phyloP scores from a whole-genome alignment of 2,113 vertebrate genomes.

The Cacatua alba region DNA sequence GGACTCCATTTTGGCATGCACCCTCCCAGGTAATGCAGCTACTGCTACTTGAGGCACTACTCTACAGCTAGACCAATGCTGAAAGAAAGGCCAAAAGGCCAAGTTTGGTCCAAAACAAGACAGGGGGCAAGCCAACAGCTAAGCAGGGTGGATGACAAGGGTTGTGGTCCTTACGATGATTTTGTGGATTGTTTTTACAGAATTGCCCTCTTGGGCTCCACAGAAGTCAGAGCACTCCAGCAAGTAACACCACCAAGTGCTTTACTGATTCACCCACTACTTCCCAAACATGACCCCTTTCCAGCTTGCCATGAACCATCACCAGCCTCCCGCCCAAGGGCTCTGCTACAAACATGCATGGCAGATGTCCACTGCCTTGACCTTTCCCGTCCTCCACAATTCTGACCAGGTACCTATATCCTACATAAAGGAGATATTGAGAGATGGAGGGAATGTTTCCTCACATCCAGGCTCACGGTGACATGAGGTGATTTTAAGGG shows the following conservation, averaged over 20 bases:
- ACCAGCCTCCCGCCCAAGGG: neutral
- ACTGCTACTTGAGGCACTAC: neutral
- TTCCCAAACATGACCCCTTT: neutral
- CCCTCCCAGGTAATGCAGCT: neutral
- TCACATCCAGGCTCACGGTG: neutral
- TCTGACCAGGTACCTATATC: neutral
- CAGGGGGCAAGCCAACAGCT: neutral
- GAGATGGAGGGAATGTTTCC: neutral
- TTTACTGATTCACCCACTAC: neutral
- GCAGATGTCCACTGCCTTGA: neutral
- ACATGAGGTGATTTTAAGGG: neutral
- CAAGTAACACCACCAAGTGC: neutral
- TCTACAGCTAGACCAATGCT: neutral
- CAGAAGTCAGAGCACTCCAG: neutral
- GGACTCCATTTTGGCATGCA: neutral
- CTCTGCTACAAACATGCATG: neutral
- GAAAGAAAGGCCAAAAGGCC: neutral
- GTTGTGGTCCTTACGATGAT: accelerated
- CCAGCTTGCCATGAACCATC: neutral
- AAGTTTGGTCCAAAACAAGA: neutral
- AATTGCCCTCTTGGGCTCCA: neutral
- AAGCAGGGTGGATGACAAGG: neutral
- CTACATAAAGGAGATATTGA: neutral
- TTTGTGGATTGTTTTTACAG: neutral
- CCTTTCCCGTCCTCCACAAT: neutral